These are phyloP conservation scores for Pomatorhinus ruficollis DNA, from an alignment of 2,113 vertebrate species.

Conservation along the genomic window DNA sequence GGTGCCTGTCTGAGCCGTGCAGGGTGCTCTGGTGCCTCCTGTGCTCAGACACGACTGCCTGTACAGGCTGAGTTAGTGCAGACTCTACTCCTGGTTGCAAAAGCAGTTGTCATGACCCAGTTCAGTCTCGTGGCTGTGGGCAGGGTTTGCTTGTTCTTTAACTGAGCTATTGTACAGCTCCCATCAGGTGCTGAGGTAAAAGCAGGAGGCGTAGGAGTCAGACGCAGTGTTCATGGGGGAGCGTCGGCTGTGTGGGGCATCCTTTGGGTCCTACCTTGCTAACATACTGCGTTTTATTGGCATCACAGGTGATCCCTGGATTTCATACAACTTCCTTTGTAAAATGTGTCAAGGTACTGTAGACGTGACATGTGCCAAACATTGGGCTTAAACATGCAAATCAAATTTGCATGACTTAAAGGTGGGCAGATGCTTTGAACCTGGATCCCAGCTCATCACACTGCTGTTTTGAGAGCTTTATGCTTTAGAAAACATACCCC, in stretches of 20 bases:
- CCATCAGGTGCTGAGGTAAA: background rate
- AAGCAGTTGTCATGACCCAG: background rate
- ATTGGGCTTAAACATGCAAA: constrained; percentile 65
- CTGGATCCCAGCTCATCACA: constrained; percentile 42
- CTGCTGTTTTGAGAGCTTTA: constrained; percentile 51
- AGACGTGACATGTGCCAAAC: constrained; percentile 46
- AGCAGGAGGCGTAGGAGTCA: background rate
- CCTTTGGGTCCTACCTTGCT: constrained; percentile 35
- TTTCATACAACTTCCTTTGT: constrained; percentile 62
- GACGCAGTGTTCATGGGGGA: background rate
- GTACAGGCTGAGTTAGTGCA: background rate
- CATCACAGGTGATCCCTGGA: constrained; percentile 51
- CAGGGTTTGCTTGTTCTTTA: background rate
- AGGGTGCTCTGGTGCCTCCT: background rate
- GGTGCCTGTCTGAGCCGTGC: background rate
- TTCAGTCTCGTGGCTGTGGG: background rate
- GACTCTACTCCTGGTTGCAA: background rate
- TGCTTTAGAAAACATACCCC: constrained; percentile 44
- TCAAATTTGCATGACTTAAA: constrained; percentile 60
- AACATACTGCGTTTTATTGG: constrained; percentile 56
- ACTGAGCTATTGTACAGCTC: background rate
- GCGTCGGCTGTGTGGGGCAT: background rate
- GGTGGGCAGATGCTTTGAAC: constrained; percentile 58
- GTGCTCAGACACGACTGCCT: background rate
- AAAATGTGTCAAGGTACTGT: constrained; percentile 62